Evolutionary conservation across 2,797 vertebrate species (phyloP).

Genomic region (Hirundo rustica): DNA sequence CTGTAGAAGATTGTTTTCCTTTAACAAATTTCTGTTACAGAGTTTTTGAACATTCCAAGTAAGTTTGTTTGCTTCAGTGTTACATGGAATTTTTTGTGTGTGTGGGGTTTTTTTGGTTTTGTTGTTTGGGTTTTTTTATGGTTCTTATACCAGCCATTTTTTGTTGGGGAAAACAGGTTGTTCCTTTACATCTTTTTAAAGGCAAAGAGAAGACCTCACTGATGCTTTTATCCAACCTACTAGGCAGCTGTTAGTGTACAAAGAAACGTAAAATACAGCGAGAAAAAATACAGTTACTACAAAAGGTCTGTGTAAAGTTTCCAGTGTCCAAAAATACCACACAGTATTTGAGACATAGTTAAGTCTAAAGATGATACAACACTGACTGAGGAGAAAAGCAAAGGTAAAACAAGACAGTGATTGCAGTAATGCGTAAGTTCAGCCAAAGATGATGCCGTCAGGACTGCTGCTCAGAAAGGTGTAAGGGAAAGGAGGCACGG

Average conservation of each 20-base stretch:
- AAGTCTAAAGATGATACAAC: neutral
- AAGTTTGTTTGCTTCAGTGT: slow-evolving; percentile 64
- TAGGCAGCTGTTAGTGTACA: slow-evolving; percentile 52
- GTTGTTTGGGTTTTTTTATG: slow-evolving; percentile 38
- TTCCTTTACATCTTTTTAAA: neutral
- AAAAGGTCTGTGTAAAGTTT: neutral
- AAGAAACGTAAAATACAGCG: neutral
- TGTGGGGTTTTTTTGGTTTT: slow-evolving; percentile 24
- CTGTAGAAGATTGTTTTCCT: slow-evolving; percentile 96
- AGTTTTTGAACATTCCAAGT: slow-evolving; percentile 75
- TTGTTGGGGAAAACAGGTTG: slow-evolving; percentile 10
- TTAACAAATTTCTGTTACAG: slow-evolving; percentile 80
- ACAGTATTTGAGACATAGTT: neutral
- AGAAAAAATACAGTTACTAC: neutral
- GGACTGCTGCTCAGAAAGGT: neutral
- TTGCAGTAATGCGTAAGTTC: neutral
- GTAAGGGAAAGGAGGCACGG: neutral
- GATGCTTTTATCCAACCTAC: slow-evolving; percentile 53
- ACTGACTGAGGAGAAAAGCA: neutral
- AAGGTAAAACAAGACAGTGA: neutral
- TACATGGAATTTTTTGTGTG: slow-evolving; percentile 28
- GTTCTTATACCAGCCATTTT: slow-evolving; percentile 78
- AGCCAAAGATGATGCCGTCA: neutral
- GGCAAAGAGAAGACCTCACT: slow-evolving; percentile 55
- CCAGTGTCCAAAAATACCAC: neutral